These are phyloP conservation scores for Leucoma salicis DNA, from an alignment of 2,888 invertebrate genomes.

Conservation along the genomic window DNA sequence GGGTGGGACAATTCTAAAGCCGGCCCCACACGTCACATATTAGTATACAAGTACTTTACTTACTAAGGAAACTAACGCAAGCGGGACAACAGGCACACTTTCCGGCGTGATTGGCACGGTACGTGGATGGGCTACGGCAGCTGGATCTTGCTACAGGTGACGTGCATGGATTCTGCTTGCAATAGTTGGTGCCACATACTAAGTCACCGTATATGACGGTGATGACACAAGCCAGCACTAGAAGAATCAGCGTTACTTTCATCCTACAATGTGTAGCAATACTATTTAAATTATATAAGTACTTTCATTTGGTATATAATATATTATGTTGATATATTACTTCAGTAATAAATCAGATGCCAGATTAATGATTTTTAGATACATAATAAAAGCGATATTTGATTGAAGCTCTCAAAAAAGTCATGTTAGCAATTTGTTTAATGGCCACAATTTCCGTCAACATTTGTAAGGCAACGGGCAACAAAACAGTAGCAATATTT, in stretches of 20 bases:
- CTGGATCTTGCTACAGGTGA: constrained; percentile 41
- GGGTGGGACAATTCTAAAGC: too few species aligned
- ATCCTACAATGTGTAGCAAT: constrained; percentile 46
- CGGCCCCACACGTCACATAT: too few species aligned
- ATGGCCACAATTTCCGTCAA: constrained; percentile 8
- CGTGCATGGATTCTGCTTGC: constrained; percentile 62
- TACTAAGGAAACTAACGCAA: constrained; percentile 65
- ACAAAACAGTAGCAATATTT: constrained; percentile 3
- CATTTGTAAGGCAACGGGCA: constrained; percentile 7
- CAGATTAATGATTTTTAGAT: background rate
- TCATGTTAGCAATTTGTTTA: constrained; percentile 6
- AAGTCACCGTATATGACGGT: constrained; percentile 60
- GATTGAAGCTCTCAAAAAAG: background rate
- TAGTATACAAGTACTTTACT: constrained; percentile 31
- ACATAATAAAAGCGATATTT: background rate
- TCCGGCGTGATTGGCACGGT: constrained; percentile 63
- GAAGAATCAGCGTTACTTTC: constrained; percentile 55
- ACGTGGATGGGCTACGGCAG: constrained; percentile 54
- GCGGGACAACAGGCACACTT: constrained; percentile 75
- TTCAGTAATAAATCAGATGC: background rate
- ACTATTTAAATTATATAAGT: too few species aligned
- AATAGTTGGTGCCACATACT: constrained; percentile 66
- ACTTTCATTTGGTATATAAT: background rate
- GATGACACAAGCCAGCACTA: constrained; percentile 52
- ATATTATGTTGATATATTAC: background rate